A percentile compares a stretch with the other conserved stretches of the same genome.
phyloP scores from a whole-genome alignment of 2,797 vertebrate genomes.

The Macrochelys suwanniensis region DNA sequence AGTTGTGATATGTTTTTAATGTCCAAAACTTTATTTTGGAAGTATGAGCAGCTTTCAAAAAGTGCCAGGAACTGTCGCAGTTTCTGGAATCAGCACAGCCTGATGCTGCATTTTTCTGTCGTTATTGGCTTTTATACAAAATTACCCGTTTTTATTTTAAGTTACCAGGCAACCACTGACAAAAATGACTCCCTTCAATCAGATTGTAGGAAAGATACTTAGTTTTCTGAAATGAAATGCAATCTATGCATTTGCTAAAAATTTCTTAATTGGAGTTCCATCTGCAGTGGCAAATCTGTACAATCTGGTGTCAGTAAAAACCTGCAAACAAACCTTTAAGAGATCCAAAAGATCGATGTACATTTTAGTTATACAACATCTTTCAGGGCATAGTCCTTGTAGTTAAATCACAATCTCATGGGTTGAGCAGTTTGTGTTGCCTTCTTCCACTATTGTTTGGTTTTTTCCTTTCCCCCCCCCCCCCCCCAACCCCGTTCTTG shows the following conservation, averaged over 20 bases:
- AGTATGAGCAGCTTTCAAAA: background rate
- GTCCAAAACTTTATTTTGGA: background rate
- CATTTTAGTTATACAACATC: background rate
- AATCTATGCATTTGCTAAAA: background rate
- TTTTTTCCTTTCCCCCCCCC: background rate
- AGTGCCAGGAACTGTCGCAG: background rate
- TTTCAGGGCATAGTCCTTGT: background rate
- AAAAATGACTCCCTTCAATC: background rate
- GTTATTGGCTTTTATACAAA: background rate
- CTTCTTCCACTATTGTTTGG: background rate
- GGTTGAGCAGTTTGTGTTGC: background rate
- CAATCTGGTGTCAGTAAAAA: background rate
- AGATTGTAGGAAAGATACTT: background rate
- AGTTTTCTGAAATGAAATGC: background rate
- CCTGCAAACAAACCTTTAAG: background rate
- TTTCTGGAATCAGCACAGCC: conserved; percentile 9
- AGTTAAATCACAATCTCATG: background rate
- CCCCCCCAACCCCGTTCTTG: too few species aligned
- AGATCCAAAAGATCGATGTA: background rate
- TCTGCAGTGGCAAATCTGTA: background rate
- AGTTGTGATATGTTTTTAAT: conserved; percentile 28
- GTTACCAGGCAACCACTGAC: background rate
- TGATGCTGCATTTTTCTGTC: background rate
- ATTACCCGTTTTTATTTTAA: background rate
- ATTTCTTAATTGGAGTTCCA: background rate